These are phyloP conservation scores for Antheraea assamensis DNA, from an alignment of 2,888 invertebrate species.

Conservation along the genomic window DNA sequence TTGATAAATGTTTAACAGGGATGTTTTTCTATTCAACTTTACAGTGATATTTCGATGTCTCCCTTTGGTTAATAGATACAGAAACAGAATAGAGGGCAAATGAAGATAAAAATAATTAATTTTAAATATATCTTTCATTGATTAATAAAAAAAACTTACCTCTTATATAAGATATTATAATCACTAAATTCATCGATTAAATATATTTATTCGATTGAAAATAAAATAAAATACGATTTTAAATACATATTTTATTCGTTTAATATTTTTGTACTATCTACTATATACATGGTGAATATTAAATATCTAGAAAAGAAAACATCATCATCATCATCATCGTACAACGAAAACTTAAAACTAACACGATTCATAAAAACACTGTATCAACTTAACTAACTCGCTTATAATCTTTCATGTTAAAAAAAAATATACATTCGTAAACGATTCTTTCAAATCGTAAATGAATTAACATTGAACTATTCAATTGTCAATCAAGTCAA, in stretches of 20 bases:
- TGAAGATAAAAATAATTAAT: slow-evolving; percentile 11
- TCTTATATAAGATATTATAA: not conserved
- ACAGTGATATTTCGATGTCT: slow-evolving; percentile 63
- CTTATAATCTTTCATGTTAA: not conserved
- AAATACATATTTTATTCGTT: slow-evolving; percentile 66
- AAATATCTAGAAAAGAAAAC: slow-evolving; percentile 70
- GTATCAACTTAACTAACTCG: slow-evolving; percentile 1
- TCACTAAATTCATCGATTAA: slow-evolving; percentile 2
- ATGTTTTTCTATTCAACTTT: slow-evolving; percentile 29
- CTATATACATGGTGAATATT: slow-evolving; percentile 77
- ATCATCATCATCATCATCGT: slow-evolving; percentile 47
- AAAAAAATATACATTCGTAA: too few species aligned
- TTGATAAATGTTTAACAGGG: not conserved
- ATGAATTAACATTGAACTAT: too few species aligned
- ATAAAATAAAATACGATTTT: slow-evolving; percentile 43
- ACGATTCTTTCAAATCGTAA: too few species aligned
- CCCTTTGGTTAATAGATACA: slow-evolving; percentile 60
- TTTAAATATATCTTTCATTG: not conserved
- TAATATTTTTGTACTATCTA: slow-evolving; percentile 81
- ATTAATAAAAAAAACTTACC: not conserved
- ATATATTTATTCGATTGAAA: not conserved
- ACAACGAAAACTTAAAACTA: slow-evolving; percentile 67
- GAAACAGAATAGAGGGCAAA: slow-evolving; percentile 43
- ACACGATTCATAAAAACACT: slow-evolving; percentile 49
- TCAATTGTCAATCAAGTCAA: too few species aligned